A percentile compares a stretch with the other conserved stretches of the same genome.
Conservation (phyloP, 2,113 vertebrate species). For the Pygoscelis adeliae region DNA sequence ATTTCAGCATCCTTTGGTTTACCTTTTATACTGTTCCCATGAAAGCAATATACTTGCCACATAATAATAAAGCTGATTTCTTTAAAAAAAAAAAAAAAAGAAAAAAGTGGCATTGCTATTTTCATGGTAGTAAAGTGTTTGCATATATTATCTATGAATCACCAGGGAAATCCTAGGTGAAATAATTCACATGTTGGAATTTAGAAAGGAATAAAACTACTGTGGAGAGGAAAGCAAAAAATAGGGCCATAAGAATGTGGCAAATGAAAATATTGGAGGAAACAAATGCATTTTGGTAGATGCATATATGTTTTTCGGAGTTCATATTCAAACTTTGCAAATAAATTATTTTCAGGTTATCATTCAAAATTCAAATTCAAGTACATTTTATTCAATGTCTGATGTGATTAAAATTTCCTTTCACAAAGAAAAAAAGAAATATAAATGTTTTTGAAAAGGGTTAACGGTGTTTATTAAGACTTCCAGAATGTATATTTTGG, state of each 20-base stretch:
- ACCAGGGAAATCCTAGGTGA: not conserved
- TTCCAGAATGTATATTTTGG: not conserved
- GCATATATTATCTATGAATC: not conserved
- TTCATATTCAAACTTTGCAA: not conserved
- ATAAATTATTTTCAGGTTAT: not conserved
- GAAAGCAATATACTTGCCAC: not conserved
- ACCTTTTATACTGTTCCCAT: not conserved
- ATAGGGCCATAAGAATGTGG: not conserved
- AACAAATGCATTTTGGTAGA: not conserved
- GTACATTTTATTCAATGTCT: not conserved
- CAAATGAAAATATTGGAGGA: not conserved
- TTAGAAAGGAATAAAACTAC: not conserved
- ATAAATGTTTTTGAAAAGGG: not conserved
- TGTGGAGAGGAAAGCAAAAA: not conserved
- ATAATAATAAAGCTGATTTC: not conserved
- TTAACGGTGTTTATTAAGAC: not conserved
- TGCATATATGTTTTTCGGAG: not conserved
- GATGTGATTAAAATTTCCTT: not conserved
- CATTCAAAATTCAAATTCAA: not conserved
- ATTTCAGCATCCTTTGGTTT: not conserved
- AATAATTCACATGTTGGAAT: not conserved
- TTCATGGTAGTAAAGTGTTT: constrained; percentile 6
- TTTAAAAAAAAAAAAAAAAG: not conserved
- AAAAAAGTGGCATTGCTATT: not conserved
- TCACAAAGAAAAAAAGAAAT: not conserved